Evolutionary conservation across 2,113 vertebrate genomes (phyloP).

Genomic region (Dromas ardeola): DNA sequence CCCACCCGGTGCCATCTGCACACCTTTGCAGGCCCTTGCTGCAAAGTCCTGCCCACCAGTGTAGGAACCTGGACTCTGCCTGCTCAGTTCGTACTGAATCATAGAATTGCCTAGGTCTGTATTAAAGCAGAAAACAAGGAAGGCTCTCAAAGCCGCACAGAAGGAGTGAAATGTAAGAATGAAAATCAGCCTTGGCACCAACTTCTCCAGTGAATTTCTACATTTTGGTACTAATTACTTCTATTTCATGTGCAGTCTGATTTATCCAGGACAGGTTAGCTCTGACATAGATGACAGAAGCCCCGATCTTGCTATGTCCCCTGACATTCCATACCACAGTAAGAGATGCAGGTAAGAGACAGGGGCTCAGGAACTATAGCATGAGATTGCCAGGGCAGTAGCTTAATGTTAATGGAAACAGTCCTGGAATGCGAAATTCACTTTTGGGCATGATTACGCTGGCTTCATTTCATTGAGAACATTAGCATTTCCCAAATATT

Average conservation of each 20-base stretch:
- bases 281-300: not conserved
- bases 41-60: not conserved
- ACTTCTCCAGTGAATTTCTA: not conserved
- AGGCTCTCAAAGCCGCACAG: not conserved
- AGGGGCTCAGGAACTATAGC: not conserved
- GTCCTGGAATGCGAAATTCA: not conserved
- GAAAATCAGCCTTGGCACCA: not conserved
- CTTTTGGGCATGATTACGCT: not conserved
- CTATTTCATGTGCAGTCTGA: not conserved
- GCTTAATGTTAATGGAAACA: not conserved
- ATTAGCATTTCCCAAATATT: not conserved
- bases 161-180: not conserved
- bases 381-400: not conserved
- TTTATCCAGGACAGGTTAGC: not conserved
- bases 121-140: not conserved
- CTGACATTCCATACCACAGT: not conserved
- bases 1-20: not conserved
- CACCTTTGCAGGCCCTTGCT: not conserved
- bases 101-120: too few species aligned
- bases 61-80: fast-evolving
- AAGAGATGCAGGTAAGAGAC: not conserved
- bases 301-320: fast-evolving
- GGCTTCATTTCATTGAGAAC: not conserved
- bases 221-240: not conserved
- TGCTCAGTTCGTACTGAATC: fast-evolving